Conservation (phyloP, 1,140 invertebrate genomes). For the Myzus persicae region DNA sequence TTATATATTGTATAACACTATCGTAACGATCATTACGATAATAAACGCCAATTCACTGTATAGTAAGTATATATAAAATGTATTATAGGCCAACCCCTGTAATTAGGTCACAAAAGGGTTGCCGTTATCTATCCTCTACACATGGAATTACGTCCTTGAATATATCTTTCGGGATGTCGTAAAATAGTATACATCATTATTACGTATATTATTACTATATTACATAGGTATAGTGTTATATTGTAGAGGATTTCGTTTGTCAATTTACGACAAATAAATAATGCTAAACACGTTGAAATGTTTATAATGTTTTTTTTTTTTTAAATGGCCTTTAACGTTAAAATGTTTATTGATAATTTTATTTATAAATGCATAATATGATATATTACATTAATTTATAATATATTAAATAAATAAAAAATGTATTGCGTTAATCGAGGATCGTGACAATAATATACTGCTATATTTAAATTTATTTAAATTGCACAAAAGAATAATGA, state of each 20-base stretch:
- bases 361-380: neutral
- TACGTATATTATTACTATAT: neutral
- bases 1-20: neutral
- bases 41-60: neutral
- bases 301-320: too few species aligned
- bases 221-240: neutral
- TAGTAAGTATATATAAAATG: neutral
- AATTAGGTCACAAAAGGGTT: conserved; percentile 40
- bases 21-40: neutral
- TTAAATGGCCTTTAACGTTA: neutral
- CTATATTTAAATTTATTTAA: neutral
- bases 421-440: neutral
- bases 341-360: neutral
- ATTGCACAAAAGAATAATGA: neutral
- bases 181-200: neutral
- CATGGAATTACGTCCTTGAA: neutral
- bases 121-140: neutral
- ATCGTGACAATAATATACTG: neutral
- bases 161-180: neutral
- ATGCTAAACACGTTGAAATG: neutral
- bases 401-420: neutral
- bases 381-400: too few species aligned
- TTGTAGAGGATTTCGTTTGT: neutral
- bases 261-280: neutral
- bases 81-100: conserved; percentile 2